Base-by-base conservation (phyloP, 2,888 invertebrate species). In the Apotomis betuletana region DNA sequence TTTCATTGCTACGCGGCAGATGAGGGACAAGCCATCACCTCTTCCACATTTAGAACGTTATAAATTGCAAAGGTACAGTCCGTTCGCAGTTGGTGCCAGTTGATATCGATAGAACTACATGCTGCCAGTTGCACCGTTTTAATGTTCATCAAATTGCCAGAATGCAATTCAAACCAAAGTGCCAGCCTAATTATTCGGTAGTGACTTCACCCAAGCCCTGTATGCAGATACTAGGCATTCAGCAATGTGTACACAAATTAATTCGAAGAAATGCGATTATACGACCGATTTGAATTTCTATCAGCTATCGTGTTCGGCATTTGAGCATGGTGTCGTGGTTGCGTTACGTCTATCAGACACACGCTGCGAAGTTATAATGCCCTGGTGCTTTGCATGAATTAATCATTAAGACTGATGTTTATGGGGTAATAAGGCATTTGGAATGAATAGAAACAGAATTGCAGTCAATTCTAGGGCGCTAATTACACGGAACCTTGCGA, bases 261-360 rank as follows among this genome's bases (percentile, higher is more conserved):
- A 59, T 74, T 71, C 74, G 41, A 70, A 27, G 71, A 74, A 74
- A 67, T 68, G 71, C 55, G 58, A 67, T 74, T 70, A 71, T 62
- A 61, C 70, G 49, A 55, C 54, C 49, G 13, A 74, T 74, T 74
- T 64, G 71, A 74, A 74, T 70, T 71, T 74, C 74, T 74, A 74
- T 74, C 58, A 71, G 71, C 68, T 36, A 27, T 67, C 70, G 70
- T 69, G 74, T 61, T 64, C 51, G 60, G 71, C 74, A 74, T 74
- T 74, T 51, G 70, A 58, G 52, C 27, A 38, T 3, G 44, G 52
- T 36, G 61, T 57, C 61, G 67, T 68, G 62, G 59, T 54, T 65
- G 63, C 55, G 46, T 67, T 71, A 54, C 62, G 51, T 68, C 62
- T 61, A 65, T 54, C 60, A 70, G 59, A 70, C 68, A 49, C 65